phyloP scores from a whole-genome alignment of 2,888 invertebrate genomes.

The Stramonita haemastoma region DNA sequence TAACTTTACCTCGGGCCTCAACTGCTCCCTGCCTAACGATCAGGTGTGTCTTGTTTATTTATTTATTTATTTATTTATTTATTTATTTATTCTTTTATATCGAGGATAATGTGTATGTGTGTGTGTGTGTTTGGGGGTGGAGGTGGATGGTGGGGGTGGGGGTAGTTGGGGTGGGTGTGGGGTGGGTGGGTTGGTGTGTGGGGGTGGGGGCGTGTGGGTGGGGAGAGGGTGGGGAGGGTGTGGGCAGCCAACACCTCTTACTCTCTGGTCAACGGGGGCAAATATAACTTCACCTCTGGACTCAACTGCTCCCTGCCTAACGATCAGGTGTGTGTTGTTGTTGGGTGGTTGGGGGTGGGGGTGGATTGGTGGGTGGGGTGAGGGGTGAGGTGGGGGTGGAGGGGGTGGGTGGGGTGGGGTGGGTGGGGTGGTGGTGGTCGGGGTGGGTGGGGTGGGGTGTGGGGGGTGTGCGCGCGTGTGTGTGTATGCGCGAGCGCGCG shows the following conservation, averaged over 20 bases:
- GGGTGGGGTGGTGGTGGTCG: too few species aligned
- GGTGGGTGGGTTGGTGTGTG: not conserved
- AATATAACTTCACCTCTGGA: slow-evolving; percentile 61
- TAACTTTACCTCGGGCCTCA: slow-evolving; percentile 56
- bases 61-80: not conserved
- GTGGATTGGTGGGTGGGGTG: too few species aligned
- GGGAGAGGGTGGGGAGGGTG: too few species aligned
- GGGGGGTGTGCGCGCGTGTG: too few species aligned
- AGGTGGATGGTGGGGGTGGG: not conserved
- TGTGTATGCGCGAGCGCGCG: not conserved
- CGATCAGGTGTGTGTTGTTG: slow-evolving; percentile 44
- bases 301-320: slow-evolving; percentile 52
- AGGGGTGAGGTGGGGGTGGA: too few species aligned
- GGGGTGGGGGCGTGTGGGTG: not conserved
- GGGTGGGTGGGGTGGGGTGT: too few species aligned
- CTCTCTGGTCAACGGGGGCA: slow-evolving; percentile 70
- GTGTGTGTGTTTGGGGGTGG: slow-evolving; percentile 12
- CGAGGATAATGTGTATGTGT: not conserved
- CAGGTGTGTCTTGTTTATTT: slow-evolving; percentile 41
- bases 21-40: slow-evolving; percentile 53
- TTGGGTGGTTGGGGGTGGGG: too few species aligned
- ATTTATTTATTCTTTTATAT: not conserved
- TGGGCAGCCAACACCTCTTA: slow-evolving; percentile 62
- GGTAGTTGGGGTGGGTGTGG: not conserved
- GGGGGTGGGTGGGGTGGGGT: too few species aligned